A percentile compares a stretch with the other conserved stretches of the same genome.
Evolutionary conservation across 2,113 vertebrate species (phyloP).

Genomic region (Corvus cornix): DNA sequence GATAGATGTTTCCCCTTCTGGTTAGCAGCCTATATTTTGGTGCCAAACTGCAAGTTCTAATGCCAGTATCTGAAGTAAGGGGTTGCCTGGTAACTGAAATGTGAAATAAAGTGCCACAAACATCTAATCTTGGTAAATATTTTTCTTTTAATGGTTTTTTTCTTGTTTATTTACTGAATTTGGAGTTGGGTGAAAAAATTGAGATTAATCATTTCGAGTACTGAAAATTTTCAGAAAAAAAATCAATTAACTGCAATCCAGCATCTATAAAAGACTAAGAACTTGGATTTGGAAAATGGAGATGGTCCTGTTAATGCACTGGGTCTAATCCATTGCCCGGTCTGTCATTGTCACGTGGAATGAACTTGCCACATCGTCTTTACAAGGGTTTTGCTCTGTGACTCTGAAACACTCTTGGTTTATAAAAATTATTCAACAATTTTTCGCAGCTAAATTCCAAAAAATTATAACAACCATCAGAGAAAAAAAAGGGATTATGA

Average conservation of each 20-base stretch:
- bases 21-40: not conserved
- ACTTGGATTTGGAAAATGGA: not conserved
- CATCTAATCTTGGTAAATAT: not conserved
- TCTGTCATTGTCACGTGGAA: not conserved
- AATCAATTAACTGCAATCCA: not conserved
- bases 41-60: not conserved
- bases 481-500: not conserved
- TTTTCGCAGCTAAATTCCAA: not conserved
- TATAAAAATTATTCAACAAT: not conserved
- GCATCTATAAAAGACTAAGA: not conserved
- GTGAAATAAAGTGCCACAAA: constrained; percentile 23
- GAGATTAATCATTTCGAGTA: not conserved
- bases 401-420: not conserved
- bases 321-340: not conserved
- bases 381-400: not conserved
- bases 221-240: not conserved
- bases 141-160: not conserved
- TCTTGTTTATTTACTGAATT: not conserved
- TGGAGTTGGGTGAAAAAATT: not conserved
- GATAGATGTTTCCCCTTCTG: not conserved
- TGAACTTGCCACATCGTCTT: accelerated
- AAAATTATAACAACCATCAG: not conserved
- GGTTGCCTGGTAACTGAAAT: not conserved
- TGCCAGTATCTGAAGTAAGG: not conserved
- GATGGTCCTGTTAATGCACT: not conserved